These are phyloP conservation scores for Endomychus coccineus DNA, from an alignment of 2,888 invertebrate species.

Conservation along the genomic window DNA sequence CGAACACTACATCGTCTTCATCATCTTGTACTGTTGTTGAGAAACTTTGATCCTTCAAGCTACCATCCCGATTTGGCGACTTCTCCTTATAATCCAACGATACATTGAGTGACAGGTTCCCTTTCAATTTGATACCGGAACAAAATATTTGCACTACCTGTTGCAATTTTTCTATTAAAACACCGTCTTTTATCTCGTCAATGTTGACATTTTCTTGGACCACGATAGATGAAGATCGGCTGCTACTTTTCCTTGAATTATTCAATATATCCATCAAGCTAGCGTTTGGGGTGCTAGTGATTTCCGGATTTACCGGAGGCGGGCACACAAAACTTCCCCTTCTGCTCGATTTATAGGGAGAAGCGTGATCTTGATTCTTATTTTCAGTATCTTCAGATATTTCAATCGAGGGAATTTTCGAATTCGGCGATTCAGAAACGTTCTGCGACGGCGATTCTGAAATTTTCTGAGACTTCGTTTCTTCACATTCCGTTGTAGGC, in stretches of 20 bases:
- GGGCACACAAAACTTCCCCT: slow-evolving; percentile 5
- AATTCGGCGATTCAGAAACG: not conserved
- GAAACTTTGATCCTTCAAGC: too few relatives aligned
- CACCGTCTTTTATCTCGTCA: slow-evolving; percentile 28
- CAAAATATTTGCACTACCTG: slow-evolving; percentile 33
- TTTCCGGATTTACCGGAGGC: slow-evolving; percentile 1
- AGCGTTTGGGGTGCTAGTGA: slow-evolving; percentile 12
- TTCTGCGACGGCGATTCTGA: too few relatives aligned
- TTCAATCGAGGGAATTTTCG: not conserved
- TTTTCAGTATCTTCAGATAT: not conserved
- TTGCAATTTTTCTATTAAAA: slow-evolving; percentile 29
- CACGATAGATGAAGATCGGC: slow-evolving; percentile 29
- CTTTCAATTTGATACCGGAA: slow-evolving; percentile 24
- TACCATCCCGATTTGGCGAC: slow-evolving; percentile 1
- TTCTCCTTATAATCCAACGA: slow-evolving; percentile 27
- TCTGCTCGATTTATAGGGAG: slow-evolving; percentile 9
- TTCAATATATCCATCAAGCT: slow-evolving; percentile 13
- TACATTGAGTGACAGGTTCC: slow-evolving; percentile 31
- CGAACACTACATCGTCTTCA: too few relatives aligned
- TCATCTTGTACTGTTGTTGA: too few relatives aligned
- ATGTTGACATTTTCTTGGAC: slow-evolving; percentile 34
- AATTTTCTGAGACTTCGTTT: too few relatives aligned
- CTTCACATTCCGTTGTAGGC: too few relatives aligned
- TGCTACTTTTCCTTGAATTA: slow-evolving; percentile 6
- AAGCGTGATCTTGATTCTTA: slow-evolving; percentile 1